Percentiles rank a stretch among this genome's conserved stretches.
Conservation (phyloP, 2,888 invertebrate species). For the Coenonympha glycerion region DNA sequence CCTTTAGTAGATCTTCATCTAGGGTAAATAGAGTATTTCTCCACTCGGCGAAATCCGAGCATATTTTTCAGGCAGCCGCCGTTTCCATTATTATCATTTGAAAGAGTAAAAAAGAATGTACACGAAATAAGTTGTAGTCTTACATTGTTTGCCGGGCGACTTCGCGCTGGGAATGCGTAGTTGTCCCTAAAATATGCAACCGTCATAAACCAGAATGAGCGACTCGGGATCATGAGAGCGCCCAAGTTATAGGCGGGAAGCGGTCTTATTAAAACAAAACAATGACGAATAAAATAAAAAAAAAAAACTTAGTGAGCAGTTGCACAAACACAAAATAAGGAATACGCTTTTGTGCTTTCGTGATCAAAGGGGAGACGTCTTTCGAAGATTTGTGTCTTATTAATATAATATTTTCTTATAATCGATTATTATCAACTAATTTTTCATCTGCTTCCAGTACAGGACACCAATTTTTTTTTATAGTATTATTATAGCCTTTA, state of each 20-base stretch:
- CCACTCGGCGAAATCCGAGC: background rate
- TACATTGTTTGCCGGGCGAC: constrained; percentile 9
- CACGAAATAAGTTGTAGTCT: constrained; percentile 1
- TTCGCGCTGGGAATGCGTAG: constrained; percentile 4
- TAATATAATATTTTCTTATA: no score
- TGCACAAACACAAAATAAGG: no score
- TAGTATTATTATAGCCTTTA: no score
- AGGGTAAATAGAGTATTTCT: background rate
- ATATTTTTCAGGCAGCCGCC: constrained; percentile 6
- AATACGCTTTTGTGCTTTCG: no score
- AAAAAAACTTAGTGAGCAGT: no score
- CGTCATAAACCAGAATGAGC: constrained; percentile 23
- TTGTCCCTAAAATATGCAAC: constrained; percentile 25
- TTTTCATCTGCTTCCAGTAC: no score
- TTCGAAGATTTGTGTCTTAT: no score
- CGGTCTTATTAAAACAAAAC: background rate
- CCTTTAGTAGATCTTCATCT: no score
- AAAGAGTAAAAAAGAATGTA: background rate
- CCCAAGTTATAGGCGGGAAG: constrained; percentile 9
- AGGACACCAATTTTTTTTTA: no score
- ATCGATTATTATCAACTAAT: no score
- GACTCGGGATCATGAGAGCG: constrained; percentile 5
- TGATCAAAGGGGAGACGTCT: no score
- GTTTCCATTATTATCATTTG: constrained; percentile 2
- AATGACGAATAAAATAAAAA: no score